phyloP scores from a whole-genome alignment of 2,113 vertebrate species.

The Solea solea region DNA sequence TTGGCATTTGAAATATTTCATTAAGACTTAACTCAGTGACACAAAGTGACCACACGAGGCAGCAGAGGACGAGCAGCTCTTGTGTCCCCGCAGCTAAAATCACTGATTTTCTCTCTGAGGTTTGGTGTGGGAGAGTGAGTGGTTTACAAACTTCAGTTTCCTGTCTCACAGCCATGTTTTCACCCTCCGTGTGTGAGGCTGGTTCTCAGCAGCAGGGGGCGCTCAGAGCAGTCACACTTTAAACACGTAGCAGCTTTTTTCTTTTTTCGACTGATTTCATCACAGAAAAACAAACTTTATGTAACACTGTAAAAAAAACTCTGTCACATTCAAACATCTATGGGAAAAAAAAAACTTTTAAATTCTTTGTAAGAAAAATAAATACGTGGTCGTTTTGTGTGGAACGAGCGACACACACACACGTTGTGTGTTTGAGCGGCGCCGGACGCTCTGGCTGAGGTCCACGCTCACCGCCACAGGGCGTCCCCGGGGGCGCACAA shows the following conservation, averaged over 20 bases:
- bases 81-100: no score
- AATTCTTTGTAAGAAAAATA: constrained; percentile 57
- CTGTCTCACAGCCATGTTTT: no score
- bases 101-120: no score
- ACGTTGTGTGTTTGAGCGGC: constrained; percentile 3
- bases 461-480: constrained; percentile 32
- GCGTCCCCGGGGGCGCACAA: constrained; percentile 25
- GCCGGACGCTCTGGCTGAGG: constrained; percentile 36
- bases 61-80: no score
- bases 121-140: no score
- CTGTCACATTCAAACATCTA: constrained; percentile 18
- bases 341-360: constrained; percentile 16
- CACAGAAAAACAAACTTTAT: not conserved
- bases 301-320: constrained; percentile 14
- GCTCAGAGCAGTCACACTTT: not conserved
- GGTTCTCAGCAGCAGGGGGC: not conserved
- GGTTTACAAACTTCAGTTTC: no score
- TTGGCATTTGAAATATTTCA: no score
- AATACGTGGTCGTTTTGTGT: constrained; percentile 29
- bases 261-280: not conserved
- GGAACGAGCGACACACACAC: constrained; percentile 38
- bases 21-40: no score
- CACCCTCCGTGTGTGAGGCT: no score
- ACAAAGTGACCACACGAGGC: no score
- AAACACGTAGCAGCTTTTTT: not conserved